Evolutionary conservation across 2,113 vertebrate genomes (phyloP), one percentile per base, ranked within the genome.

Genomic region (Callionymus lyra): DNA sequence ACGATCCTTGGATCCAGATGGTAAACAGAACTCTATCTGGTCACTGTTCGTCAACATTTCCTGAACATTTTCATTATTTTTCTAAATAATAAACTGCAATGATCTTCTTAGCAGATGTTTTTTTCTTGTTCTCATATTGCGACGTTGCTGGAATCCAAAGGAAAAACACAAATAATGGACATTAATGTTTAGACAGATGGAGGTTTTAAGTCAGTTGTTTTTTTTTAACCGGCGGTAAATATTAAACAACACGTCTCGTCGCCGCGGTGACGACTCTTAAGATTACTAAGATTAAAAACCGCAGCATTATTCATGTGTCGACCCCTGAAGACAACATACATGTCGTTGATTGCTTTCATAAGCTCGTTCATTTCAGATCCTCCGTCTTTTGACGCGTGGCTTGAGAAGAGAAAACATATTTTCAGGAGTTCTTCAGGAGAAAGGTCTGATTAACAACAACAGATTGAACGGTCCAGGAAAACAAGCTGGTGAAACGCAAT

Each of bases 401-500:
- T 27, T 8, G 4, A 27, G 21, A n/a, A n/a, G 21, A 27, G 8
- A 27, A 27, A 27, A 27, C 21, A 27, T 27, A n/a, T 8, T 4
- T 8, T 27, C 21, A 27, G 21, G 21, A 27, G 21, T 4, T 4
- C 21, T 8, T 27, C 21, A 8, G 21, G 4, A 27, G 21, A 27
- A 27, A 27, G 21, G 21, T 4, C 21, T 27, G 21, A 27, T 4
- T 27, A 5, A 8, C 21, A 4, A 27, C 4, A 27, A 8, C 21
- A 27, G 21, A 27, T 27, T 4, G 4, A 8, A 27, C 21, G 21
- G 38, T 59, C 19, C 16, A 46, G 52, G 60, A 65, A 74, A 68
- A 76, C 68, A 77, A 45, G 15, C 41, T 38, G 36, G 62, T 53
- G 19, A 64, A 65, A 68, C 14, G 17, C 21, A 46, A 65, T 62